Conservation (phyloP, 2,888 invertebrate genomes). For the Eristalis arbustorum region DNA sequence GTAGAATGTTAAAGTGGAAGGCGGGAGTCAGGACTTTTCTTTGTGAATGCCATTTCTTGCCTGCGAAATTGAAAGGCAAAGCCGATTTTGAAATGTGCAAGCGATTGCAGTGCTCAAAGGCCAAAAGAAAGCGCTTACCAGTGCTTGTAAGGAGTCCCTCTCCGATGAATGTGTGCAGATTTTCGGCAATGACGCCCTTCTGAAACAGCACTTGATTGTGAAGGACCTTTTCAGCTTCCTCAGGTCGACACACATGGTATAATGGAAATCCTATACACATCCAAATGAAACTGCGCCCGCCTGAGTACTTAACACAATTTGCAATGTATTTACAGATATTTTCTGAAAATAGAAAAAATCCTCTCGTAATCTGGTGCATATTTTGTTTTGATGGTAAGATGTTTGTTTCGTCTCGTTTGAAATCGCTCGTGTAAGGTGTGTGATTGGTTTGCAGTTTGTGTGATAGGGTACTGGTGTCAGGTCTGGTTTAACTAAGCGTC, state of each 20-base stretch:
- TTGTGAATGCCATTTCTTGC: conserved; percentile 83
- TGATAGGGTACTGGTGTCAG: too few relatives aligned
- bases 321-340: conserved; percentile 72
- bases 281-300: conserved; percentile 77
- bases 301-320: conserved; percentile 55
- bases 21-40: conserved; percentile 85
- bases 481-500: too few relatives aligned
- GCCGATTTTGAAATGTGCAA: too few relatives aligned
- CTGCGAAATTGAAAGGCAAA: conserved; percentile 65
- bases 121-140: conserved; percentile 65
- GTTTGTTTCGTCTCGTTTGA: neutral
- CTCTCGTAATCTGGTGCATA: neutral
- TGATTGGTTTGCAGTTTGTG: too few relatives aligned
- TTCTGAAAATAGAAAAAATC: conserved; percentile 68
- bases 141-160: conserved; percentile 81
- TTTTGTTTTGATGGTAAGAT: neutral
- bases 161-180: conserved; percentile 81
- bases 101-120: too few relatives aligned
- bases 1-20: conserved; percentile 84
- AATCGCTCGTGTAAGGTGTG: too few relatives aligned
- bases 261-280: conserved; percentile 72
- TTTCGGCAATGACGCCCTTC: conserved; percentile 81
- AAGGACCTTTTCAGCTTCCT: conserved; percentile 82
- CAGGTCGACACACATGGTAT: conserved; percentile 80
- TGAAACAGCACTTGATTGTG: conserved; percentile 81